Base-by-base conservation (phyloP, 1,140 invertebrate species). In the Metopolophium dirhodum region DNA sequence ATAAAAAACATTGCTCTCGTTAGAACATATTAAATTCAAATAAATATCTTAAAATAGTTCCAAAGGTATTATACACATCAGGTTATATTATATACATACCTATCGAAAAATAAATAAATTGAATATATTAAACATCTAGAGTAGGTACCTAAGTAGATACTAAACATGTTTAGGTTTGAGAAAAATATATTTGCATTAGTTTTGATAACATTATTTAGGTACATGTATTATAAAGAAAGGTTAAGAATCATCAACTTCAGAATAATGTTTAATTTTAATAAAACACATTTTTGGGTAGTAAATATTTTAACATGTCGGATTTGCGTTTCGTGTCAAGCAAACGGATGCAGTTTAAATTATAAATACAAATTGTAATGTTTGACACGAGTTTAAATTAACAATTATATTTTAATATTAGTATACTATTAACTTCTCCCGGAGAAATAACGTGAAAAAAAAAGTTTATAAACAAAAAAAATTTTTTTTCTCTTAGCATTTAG, bases 181-280 rank as follows among this genome's bases (percentile, higher is more conserved):
- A 77, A 77, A 77, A 77, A 35, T 77, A 77, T n/a, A n/a, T 7
- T n/a, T n/a, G 61, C 61, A 77, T n/a, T 77, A 18, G 4, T 77
- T 77, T 77, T 77, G 30, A 6, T 77, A 9, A 83, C n/a, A 3
- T 83, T 83, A 37, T 83, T 37, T 83, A 83, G 7, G 49, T 51
- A 51, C 14, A 51, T 3, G 1, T 51, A 51, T 54, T 6, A 54
- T 37, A 85, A 85, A 85, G 23, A 35, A n/a, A 77, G 41, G 83
- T 85, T 85, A 41, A 85, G 77, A 85, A 45, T 85, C 83, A 85
- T 85, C 83, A 85, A 85, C 35, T 85, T 85, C 83, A 41, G 37
- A 85, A 85, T 85, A 30, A 85, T 3, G 9, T 41, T 85, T 85
- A 14, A 85, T 85, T 11, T 85, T 85, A 41, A 85, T 85, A 9